These are phyloP conservation scores for Ciconia boyciana DNA, from an alignment of 2,113 vertebrate genomes.

Conservation along the genomic window DNA sequence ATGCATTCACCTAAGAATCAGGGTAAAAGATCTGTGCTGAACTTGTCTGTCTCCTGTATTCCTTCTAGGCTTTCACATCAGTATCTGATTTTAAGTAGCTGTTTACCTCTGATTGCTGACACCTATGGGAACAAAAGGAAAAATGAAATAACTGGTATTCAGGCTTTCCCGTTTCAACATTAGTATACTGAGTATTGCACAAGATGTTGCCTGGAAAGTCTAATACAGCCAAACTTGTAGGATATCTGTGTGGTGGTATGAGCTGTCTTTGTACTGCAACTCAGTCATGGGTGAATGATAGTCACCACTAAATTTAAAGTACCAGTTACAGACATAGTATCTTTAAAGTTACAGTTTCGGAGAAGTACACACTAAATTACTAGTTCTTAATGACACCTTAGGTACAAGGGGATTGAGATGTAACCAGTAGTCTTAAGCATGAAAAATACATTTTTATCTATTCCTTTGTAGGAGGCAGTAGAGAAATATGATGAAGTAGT, in stretches of 20 bases:
- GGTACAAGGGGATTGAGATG: not conserved
- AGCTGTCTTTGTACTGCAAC: not conserved
- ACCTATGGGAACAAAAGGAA: not conserved
- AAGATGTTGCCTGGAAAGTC: not conserved
- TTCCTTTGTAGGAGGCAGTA: slow-evolving; percentile 82
- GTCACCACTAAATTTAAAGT: not conserved
- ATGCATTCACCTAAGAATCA: not conserved
- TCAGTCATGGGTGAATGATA: not conserved
- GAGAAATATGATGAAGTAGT: slow-evolving; percentile 91
- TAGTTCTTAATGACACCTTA: not conserved
- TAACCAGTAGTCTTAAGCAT: not conserved
- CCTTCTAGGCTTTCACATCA: not conserved
- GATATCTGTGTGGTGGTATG: not conserved
- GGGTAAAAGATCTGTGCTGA: not conserved
- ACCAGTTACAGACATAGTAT: not conserved
- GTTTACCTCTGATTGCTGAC: not conserved
- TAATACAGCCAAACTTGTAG: not conserved
- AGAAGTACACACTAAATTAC: not conserved
- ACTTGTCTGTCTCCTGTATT: not conserved
- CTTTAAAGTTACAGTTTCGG: not conserved
- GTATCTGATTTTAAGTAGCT: not conserved
- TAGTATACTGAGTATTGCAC: not conserved
- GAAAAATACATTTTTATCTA: not conserved
- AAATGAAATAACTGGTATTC: not conserved
- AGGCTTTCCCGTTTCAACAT: not conserved